phyloP scores from a whole-genome alignment of 1,140 invertebrate genomes.

The Sminthurides bifidus region DNA sequence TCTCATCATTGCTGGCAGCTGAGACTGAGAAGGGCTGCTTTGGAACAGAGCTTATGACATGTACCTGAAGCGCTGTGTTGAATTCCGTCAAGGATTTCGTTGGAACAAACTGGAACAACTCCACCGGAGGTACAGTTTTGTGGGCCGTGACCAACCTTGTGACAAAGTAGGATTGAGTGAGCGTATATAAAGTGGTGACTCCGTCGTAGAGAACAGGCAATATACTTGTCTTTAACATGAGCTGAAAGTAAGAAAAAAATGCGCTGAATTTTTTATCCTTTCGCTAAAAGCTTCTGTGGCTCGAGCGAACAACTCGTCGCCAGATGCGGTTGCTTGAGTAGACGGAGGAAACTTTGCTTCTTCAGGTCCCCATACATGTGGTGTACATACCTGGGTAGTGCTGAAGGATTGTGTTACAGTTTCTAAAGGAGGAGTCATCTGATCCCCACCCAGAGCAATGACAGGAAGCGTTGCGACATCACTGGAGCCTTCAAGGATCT shows the following conservation, averaged over 20 bases:
- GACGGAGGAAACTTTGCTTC: too few species aligned
- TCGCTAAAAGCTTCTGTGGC: too few species aligned
- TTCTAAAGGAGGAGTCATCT: conserved; percentile 66
- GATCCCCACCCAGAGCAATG: conserved; percentile 56
- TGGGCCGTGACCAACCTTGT: conserved; percentile 72
- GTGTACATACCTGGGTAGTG: conserved; percentile 52
- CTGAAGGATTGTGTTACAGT: conserved; percentile 82
- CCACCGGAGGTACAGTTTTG: conserved; percentile 73
- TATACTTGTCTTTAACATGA: conserved; percentile 72
- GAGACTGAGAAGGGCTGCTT: not conserved
- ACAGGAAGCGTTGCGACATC: conserved; percentile 63
- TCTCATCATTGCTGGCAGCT: conserved; percentile 1
- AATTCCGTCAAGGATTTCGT: conserved; percentile 79
- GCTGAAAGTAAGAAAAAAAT: conserved; percentile 32
- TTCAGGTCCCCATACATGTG: too few species aligned
- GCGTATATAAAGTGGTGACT: conserved; percentile 47
- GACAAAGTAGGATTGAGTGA: conserved; percentile 76
- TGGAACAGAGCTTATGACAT: not conserved
- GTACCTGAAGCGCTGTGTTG: conserved; percentile 48
- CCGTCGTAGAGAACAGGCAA: conserved; percentile 58
- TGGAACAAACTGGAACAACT: conserved; percentile 71
- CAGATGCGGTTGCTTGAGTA: too few species aligned
- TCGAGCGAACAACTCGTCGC: too few species aligned
- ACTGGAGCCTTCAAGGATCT: conserved; percentile 33
- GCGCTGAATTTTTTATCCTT: too few species aligned